Evolutionary conservation across 2,113 vertebrate genomes (phyloP).

Genomic region (Talpa occidentalis): DNA sequence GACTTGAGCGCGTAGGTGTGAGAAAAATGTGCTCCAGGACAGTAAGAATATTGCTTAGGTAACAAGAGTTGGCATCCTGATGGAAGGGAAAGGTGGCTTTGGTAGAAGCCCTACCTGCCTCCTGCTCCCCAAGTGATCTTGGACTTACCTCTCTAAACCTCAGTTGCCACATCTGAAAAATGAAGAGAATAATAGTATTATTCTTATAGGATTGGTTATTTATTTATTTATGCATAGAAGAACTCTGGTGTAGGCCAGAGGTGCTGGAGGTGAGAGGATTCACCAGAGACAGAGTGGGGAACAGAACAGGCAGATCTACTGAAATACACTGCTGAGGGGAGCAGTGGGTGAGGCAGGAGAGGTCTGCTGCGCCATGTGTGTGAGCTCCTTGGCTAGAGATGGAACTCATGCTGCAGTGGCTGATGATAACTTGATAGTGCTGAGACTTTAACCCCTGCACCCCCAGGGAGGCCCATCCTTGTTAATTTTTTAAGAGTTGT

Average conservation of each 20-base stretch:
- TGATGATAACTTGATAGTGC: too few species aligned
- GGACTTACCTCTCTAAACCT: slow-evolving; percentile 26
- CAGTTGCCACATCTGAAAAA: not conserved
- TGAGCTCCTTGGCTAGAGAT: too few species aligned
- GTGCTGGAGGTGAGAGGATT: too few species aligned
- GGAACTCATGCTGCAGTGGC: too few species aligned
- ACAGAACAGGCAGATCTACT: too few species aligned
- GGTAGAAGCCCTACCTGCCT: not conserved
- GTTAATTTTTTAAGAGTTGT: not conserved
- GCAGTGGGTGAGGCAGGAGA: too few species aligned
- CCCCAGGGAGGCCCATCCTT: too few species aligned
- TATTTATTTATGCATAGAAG: not conserved
- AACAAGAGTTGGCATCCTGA: not conserved
- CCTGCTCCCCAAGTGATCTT: not conserved
- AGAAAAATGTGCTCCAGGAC: slow-evolving; percentile 37
- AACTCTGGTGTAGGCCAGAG: too few species aligned
- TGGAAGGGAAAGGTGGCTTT: not conserved
- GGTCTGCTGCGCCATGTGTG: too few species aligned
- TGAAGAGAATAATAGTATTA: not conserved
- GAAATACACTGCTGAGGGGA: too few species aligned
- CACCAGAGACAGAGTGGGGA: too few species aligned
- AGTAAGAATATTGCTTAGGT: not conserved
- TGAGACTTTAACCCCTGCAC: too few species aligned
- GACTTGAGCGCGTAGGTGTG: slow-evolving; percentile 20
- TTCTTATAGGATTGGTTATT: not conserved